phyloP scores from a whole-genome alignment of 2,888 invertebrate genomes.

The Epinotia bilunana region DNA sequence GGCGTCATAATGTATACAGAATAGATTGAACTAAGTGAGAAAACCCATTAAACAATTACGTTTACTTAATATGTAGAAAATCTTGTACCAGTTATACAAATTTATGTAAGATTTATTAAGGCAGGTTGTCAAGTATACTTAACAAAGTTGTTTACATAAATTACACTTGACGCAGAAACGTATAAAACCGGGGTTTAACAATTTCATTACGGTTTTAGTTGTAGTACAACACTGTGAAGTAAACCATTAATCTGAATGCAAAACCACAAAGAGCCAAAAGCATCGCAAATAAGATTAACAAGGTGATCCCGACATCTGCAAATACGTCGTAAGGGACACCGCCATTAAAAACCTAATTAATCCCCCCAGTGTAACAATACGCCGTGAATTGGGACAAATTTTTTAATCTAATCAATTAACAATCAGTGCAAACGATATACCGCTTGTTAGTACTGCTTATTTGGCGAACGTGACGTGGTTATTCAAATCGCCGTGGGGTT shows the following conservation, averaged over 20 bases:
- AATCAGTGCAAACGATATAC: slow-evolving; percentile 84
- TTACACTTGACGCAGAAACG: slow-evolving; percentile 6
- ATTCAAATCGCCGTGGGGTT: slow-evolving; percentile 77
- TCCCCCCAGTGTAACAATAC: slow-evolving; percentile 75
- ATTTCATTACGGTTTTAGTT: background rate
- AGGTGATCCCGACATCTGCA: slow-evolving; percentile 65
- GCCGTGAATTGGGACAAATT: slow-evolving; percentile 76
- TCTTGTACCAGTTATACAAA: slow-evolving; percentile 36
- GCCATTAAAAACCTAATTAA: slow-evolving; percentile 76
- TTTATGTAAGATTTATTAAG: slow-evolving; percentile 36
- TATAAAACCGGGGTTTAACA: background rate
- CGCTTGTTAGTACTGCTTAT: slow-evolving; percentile 83
- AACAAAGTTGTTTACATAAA: slow-evolving; percentile 23
- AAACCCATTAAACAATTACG: slow-evolving; percentile 29
- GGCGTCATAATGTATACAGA: background rate
- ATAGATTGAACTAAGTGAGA: slow-evolving; percentile 35
- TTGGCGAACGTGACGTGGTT: slow-evolving; percentile 80
- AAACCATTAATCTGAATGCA: background rate
- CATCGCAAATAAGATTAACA: slow-evolving; percentile 45
- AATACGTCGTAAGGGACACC: slow-evolving; percentile 79
- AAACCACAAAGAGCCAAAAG: background rate
- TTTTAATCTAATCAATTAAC: slow-evolving; percentile 85
- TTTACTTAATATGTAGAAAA: slow-evolving; percentile 30
- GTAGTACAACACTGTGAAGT: background rate
- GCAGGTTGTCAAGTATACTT: slow-evolving; percentile 18